These are phyloP conservation scores for Formica exsecta DNA, from an alignment of 1,140 invertebrate species.

Conservation along the genomic window DNA sequence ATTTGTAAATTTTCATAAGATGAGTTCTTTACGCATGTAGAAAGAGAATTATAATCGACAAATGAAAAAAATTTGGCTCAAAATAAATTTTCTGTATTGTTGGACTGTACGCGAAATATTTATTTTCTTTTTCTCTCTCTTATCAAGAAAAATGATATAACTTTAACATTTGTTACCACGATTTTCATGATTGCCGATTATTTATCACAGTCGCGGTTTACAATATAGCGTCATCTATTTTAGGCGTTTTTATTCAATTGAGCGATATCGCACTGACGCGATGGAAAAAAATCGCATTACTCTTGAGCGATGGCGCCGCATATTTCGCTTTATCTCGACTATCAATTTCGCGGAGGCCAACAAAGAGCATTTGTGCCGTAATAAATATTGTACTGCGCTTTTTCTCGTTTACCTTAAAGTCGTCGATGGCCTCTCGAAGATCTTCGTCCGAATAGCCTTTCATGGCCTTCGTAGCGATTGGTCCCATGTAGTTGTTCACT, in stretches of 20 bases:
- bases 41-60: not conserved
- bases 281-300: slow-evolving; percentile 22
- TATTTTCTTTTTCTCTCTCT: not conserved
- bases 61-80: not conserved
- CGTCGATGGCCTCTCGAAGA: slow-evolving; percentile 90
- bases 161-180: not conserved
- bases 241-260: slow-evolving; percentile 26
- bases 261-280: slow-evolving; percentile 15
- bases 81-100: not conserved
- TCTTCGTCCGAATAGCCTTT: slow-evolving; percentile 96
- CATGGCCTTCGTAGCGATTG: slow-evolving; percentile 94
- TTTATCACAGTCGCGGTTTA: slow-evolving; percentile 30
- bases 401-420: slow-evolving; percentile 89
- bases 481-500: slow-evolving; percentile 97
- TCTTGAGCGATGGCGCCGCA: not conserved
- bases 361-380: not conserved
- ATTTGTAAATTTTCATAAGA: not conserved
- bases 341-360: slow-evolving; percentile 33
- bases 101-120: not conserved
- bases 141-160: not conserved
- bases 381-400: slow-evolving; percentile 29
- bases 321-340: slow-evolving; percentile 51
- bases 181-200: slow-evolving; percentile 23
- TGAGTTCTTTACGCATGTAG: not conserved
- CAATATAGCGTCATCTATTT: slow-evolving; percentile 25